Conservation (phyloP, 2,888 invertebrate species). For the Nysson spinosus region DNA sequence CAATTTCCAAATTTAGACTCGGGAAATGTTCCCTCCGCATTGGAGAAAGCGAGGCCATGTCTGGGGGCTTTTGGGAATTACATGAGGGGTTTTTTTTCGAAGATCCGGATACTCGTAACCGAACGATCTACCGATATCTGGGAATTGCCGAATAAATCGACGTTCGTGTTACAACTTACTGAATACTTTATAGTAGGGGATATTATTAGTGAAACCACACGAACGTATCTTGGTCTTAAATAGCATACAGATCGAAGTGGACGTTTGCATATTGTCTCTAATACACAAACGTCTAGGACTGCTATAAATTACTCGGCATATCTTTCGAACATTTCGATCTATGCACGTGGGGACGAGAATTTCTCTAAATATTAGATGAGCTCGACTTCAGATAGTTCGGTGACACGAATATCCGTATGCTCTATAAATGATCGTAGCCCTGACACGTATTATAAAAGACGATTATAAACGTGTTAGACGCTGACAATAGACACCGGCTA, state of each 20-base stretch:
- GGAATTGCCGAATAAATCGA: not conserved
- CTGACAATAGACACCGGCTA: constrained; percentile 37
- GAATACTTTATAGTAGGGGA: not conserved
- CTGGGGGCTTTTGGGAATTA: not conserved
- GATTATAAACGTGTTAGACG: constrained; percentile 39
- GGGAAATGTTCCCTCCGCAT: constrained; percentile 20
- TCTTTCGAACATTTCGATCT: no score
- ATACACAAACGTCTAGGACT: no score
- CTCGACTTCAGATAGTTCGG: no score
- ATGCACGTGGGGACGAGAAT: no score
- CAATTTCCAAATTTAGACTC: constrained; percentile 3
- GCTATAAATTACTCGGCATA: no score
- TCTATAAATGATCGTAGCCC: constrained; percentile 7
- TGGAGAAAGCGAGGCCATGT: constrained; percentile 1
- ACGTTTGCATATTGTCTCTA: not conserved
- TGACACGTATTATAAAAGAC: constrained; percentile 16
- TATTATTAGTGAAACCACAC: not conserved
- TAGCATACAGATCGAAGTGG: not conserved
- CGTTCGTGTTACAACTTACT: not conserved
- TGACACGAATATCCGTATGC: not conserved
- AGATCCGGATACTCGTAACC: not conserved
- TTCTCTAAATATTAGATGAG: no score
- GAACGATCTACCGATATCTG: constrained; percentile 3
- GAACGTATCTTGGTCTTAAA: not conserved
- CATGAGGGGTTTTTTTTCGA: not conserved